Conservation (phyloP, 2,888 invertebrate genomes). For the Thereva unica region DNA sequence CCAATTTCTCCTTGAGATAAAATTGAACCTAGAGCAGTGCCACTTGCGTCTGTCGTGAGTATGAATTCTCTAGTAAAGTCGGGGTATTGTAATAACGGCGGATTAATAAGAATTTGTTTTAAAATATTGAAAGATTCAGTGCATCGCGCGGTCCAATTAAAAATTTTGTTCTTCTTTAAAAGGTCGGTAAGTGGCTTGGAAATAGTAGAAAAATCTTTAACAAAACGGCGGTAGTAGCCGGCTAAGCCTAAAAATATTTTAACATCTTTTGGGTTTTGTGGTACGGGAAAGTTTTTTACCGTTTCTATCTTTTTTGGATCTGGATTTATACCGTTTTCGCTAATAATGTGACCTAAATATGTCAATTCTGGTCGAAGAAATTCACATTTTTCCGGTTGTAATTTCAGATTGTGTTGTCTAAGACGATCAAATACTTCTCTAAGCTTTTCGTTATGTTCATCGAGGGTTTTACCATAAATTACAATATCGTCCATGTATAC, state of each 20-base stretch:
- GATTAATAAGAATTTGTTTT: conserved; percentile 34
- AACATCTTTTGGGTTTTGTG: conserved; percentile 43
- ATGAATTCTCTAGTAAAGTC: conserved; percentile 48
- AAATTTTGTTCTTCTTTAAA: conserved; percentile 13
- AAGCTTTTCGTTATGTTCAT: conserved; percentile 46
- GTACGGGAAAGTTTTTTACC: conserved; percentile 34
- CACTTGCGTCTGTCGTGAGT: conserved; percentile 47
- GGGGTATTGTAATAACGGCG: conserved; percentile 50
- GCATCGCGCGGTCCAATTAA: conserved; percentile 20
- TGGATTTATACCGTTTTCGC: conserved; percentile 44
- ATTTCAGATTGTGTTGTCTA: conserved; percentile 43
- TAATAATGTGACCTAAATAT: conserved; percentile 47
- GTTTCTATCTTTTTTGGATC: conserved; percentile 23
- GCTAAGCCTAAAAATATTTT: conserved; percentile 45
- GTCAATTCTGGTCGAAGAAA: conserved; percentile 42
- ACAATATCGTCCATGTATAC: conserved; percentile 49
- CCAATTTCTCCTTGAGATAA: conserved; percentile 42
- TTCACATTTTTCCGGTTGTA: conserved; percentile 45
- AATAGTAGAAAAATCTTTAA: conserved; percentile 36
- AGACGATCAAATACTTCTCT: conserved; percentile 44
- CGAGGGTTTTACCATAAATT: conserved; percentile 45
- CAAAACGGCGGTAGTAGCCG: conserved; percentile 41
- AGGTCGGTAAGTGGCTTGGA: conserved; percentile 19
- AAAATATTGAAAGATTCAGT: conserved; percentile 20
- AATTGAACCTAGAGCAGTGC: conserved; percentile 44